Evolutionary conservation across 2,113 vertebrate species (phyloP), one percentile per base, ranked within the genome.

Genomic region (Semnopithecus entellus): DNA sequence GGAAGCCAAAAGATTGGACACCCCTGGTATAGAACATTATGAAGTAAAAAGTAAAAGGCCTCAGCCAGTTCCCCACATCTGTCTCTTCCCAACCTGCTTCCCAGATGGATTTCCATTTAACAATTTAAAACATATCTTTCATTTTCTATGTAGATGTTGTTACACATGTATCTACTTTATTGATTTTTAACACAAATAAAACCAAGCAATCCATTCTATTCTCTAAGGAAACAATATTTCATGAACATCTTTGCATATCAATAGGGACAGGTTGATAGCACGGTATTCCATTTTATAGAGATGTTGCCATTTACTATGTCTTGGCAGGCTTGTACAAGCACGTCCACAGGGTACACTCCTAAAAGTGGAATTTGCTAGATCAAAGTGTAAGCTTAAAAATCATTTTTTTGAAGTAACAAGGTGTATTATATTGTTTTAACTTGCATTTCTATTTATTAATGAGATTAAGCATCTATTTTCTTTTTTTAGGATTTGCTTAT

Each of bases 371-470:
- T 2, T 61, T 61, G 18, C 8, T 27, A 68, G 20, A 73, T 70
- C 18, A 8, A 82, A 50, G 23, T 25, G 12, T 27, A 86, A 38
- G n/a, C 48, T 52, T 78, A 38, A 78, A 55, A n/a, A 75, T 55
- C 52, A 2, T 55, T 55, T 55, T 55, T 55, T 20, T 55, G 52
- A 55, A 55, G 52, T 55, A 55, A 55, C 52, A 20, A 61, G 25
- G 59, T 27, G 59, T 3, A 80, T 66, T 72, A 43, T 2, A 43
- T n/a, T 89, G 12, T 40, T 86, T 91, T 90, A 57, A 59, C 88
- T 45, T 90, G 20, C 76, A 61, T 68, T 96, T 82, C 40, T 82
- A 84, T 79, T 59, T 96, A 61, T 72, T 88, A 55, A 72, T 83
- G 43, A 91, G 20, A 84, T 66, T 64, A 90, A 84, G 3, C 9